phyloP scores from a whole-genome alignment of 2,888 invertebrate genomes.

The Protophormia terraenovae region DNA sequence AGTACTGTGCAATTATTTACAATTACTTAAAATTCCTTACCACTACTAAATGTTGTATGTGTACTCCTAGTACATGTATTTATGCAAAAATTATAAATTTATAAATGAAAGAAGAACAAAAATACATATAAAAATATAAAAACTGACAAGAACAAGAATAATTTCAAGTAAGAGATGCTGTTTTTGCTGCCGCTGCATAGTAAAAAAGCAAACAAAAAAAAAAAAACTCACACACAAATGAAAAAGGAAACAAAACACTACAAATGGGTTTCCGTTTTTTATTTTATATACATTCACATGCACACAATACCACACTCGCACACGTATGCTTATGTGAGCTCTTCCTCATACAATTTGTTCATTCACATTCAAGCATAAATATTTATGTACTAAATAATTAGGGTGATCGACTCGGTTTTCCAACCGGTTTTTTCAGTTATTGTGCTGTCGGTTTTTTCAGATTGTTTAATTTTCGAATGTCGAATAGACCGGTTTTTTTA shows the following conservation, averaged over 20 bases:
- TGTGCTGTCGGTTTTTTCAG: no score
- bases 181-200: slow-evolving; percentile 22
- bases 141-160: neutral
- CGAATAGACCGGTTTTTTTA: no score
- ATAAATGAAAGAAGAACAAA: slow-evolving; percentile 19
- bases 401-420: no score
- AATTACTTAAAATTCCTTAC: slow-evolving; percentile 63
- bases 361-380: neutral
- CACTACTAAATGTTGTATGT: slow-evolving; percentile 2
- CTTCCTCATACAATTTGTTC: neutral
- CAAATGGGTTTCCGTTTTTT: slow-evolving; percentile 65
- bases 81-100: slow-evolving; percentile 46
- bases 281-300: slow-evolving; percentile 3
- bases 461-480: no score
- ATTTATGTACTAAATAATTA: no score
- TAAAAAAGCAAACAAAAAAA: neutral
- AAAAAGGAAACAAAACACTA: slow-evolving; percentile 64
- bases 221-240: neutral
- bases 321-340: neutral
- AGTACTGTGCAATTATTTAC: slow-evolving; percentile 62
- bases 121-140: neutral
- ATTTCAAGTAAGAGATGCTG: slow-evolving; percentile 33
- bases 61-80: slow-evolving; percentile 41
- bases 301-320: neutral
- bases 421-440: no score